Conservation (phyloP, 2,888 invertebrate genomes). For the Cryptocheilus praepositus region DNA sequence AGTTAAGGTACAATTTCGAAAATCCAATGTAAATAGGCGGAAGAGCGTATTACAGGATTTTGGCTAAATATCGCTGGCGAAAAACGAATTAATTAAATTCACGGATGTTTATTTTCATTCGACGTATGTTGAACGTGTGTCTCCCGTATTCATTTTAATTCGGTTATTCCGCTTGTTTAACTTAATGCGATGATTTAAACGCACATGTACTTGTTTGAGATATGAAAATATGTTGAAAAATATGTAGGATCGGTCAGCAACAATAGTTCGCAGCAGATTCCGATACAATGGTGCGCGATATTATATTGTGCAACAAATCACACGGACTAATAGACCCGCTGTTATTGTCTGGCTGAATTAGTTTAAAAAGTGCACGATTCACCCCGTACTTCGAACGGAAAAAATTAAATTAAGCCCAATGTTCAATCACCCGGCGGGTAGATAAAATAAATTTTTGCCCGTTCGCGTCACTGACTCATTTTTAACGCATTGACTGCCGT, state of each 20-base stretch:
- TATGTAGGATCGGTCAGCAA: not conserved
- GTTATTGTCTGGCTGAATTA: conserved; percentile 40
- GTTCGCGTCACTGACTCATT: conserved; percentile 53
- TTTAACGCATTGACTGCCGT: no score
- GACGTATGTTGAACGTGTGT: no score
- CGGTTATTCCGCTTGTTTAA: no score
- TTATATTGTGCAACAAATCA: conserved; percentile 41
- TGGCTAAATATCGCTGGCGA: no score
- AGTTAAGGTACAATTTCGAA: no score
- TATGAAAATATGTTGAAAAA: not conserved
- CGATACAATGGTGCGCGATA: conserved; percentile 33
- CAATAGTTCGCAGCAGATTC: conserved; percentile 22
- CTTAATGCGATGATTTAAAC: no score
- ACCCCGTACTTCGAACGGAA: conserved; percentile 14
- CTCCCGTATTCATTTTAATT: no score
- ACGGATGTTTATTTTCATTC: no score
- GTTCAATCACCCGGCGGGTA: conserved; percentile 38
- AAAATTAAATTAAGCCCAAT: conserved; percentile 35
- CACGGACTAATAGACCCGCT: conserved; percentile 36
- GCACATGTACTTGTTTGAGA: no score
- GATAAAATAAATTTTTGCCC: conserved; percentile 53
- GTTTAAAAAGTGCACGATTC: conserved; percentile 30
- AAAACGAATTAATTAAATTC: no score
- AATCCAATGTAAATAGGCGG: no score
- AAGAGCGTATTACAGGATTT: no score